Conservation (phyloP, 2,797 vertebrate genomes). For the Nyctalus aviator region DNA sequence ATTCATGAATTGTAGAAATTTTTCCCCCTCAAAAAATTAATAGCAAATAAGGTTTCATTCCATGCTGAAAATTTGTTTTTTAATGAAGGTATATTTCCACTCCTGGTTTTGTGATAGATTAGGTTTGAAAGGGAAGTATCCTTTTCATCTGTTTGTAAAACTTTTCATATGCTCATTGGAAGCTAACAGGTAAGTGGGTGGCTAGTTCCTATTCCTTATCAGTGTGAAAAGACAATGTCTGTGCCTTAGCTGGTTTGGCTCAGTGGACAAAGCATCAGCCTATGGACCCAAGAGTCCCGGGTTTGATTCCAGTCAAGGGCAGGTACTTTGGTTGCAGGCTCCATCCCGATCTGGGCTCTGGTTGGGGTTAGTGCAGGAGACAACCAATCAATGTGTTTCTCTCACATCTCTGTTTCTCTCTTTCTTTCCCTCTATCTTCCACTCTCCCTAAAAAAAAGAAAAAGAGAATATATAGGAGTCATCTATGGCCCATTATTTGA, state of each 20-base stretch:
- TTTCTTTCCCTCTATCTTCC: too few relatives aligned
- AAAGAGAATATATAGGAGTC: not conserved
- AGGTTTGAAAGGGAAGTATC: not conserved
- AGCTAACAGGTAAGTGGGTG: not conserved
- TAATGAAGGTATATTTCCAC: not conserved
- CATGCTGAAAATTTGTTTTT: constrained; percentile 14
- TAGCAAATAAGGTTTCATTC: not conserved
- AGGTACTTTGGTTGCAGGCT: too few relatives aligned
- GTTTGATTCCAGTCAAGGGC: too few relatives aligned
- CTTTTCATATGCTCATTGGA: not conserved
- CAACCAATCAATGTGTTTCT: too few relatives aligned
- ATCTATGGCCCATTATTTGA: not conserved
- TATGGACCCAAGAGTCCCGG: too few relatives aligned
- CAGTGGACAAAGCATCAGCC: too few relatives aligned
- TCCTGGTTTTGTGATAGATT: not conserved
- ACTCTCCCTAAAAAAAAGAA: too few relatives aligned
- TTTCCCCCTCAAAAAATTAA: not conserved
- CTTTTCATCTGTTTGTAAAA: constrained; percentile 28
- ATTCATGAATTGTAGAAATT: constrained; percentile 1
- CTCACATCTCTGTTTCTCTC: too few relatives aligned
- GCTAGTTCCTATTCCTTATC: not conserved
- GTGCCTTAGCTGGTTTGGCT: too few relatives aligned
- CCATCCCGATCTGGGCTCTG: too few relatives aligned
- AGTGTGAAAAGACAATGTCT: not conserved
- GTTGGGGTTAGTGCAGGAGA: too few relatives aligned